phyloP scores from a whole-genome alignment of 1,140 invertebrate species.

The Drosophila bipectinata region DNA sequence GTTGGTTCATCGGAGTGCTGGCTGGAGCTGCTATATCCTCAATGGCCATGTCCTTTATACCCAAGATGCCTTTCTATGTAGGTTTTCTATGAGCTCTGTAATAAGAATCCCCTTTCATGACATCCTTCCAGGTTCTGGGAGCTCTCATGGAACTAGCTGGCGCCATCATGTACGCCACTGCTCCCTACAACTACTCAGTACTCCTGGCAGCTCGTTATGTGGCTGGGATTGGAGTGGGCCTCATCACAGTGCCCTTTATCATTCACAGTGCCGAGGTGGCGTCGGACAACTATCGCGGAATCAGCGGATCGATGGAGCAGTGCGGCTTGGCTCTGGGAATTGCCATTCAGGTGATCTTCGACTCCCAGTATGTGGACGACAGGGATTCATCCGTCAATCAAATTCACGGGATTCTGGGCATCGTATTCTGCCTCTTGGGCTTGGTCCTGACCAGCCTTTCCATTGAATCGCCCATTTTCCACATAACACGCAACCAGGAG shows the following conservation, averaged over 20 bases:
- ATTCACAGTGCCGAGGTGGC: constrained; percentile 66
- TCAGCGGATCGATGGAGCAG: constrained; percentile 57
- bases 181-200: constrained; percentile 32
- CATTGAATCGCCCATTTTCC: constrained; percentile 63
- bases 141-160: constrained; percentile 52
- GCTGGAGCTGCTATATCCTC: constrained; percentile 60
- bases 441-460: constrained; percentile 5
- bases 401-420: constrained; percentile 70
- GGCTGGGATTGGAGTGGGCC: constrained; percentile 65
- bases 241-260: constrained; percentile 60
- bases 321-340: constrained; percentile 56
- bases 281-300: constrained; percentile 45
- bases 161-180: constrained; percentile 63
- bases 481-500: constrained; percentile 61
- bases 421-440: constrained; percentile 38
- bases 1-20: constrained; percentile 73
- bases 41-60: constrained; percentile 36
- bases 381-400: constrained; percentile 30
- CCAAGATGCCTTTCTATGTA: constrained; percentile 62
- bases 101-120: not conserved
- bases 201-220: constrained; percentile 68
- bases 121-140: constrained; percentile 34
- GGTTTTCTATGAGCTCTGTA: constrained; percentile 19
- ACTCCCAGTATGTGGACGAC: constrained; percentile 33
- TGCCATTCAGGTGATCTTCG: constrained; percentile 62